These are phyloP conservation scores for Cryptomyrus ogoouensis DNA, from an alignment of 2,113 vertebrate genomes.

Conservation along the genomic window DNA sequence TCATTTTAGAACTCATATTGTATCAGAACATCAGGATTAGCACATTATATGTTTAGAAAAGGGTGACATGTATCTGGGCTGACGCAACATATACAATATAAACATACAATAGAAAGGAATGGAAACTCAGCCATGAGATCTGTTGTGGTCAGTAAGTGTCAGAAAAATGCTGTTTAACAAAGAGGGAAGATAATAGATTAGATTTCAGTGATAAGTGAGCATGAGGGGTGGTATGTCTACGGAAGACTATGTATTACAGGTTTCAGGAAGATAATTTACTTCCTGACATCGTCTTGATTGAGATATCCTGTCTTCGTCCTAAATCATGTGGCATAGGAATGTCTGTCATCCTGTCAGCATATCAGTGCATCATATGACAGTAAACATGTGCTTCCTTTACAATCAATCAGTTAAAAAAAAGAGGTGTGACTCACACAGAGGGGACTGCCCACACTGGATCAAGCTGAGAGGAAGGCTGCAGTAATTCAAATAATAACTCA, in stretches of 20 bases:
- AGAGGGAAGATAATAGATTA: not conserved
- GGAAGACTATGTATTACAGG: not conserved
- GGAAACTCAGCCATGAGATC: not conserved
- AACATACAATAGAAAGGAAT: not conserved
- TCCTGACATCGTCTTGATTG: not conserved
- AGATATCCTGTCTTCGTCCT: not conserved
- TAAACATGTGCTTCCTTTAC: not conserved
- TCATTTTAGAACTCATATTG: not conserved
- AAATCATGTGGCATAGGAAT: not conserved
- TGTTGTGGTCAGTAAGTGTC: not conserved
- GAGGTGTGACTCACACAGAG: not conserved
- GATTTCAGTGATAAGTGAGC: not conserved
- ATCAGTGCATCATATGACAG: not conserved
- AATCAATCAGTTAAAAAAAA: not conserved
- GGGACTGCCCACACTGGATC: not conserved
- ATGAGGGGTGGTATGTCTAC: not conserved
- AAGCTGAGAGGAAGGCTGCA: not conserved
- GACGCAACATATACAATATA: not conserved
- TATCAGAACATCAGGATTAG: not conserved
- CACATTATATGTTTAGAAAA: not conserved
- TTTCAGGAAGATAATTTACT: not conserved
- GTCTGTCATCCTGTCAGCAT: not conserved
- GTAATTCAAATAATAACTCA: not conserved
- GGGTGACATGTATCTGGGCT: not conserved
- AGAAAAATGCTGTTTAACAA: not conserved